Base-by-base conservation (phyloP, 2,888 invertebrate genomes). In the Scaptomyza caliginosa region DNA sequence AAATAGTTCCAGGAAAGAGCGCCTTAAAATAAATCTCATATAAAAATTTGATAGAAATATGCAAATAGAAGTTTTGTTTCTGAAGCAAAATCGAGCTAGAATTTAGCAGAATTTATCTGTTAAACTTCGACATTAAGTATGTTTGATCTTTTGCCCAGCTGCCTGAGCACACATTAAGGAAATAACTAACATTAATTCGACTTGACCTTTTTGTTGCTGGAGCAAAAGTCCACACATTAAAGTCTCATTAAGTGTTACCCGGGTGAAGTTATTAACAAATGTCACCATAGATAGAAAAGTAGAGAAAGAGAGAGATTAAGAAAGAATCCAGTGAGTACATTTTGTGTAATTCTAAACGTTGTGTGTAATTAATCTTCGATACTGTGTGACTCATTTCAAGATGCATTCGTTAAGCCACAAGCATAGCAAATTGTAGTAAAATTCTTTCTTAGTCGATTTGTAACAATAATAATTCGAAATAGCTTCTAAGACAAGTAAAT, bases 181-280 rank as follows among this genome's bases (percentile, higher is more conserved):
- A 68, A 17, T 48, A n/a, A 48, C 38, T 28, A 2, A n/a, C 39
- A 57, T 73, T 43, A 52, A 39, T 67, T 45, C 34, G 49, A 16
- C 34, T 58, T 75, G 60, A 85, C 78, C 86, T 78, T 82, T 85
- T 50, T n/a, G n/a, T 85, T 50, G 30, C 45, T 57, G 34, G 52
- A 39, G 66, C 79, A 56, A 85, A 66, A 85, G 77, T 82, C 43
- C 65, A 52, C 56, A 49, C 60, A 52, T 39, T 50, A 54, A 54
- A 43, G 49, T 30, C 36, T n/a, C 40, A 38, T 49, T 52, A 42
- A 54, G 39, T 45, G 45, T 19, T 24, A 39, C 49, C 4, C 45
- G 34, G 39, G 26, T 54, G 51, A 77, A 50, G 79, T 55, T 70
- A 38, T 52, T 39, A 55, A 30, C 63, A 70, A 70, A 75, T 75